Conservation (phyloP, 2,888 invertebrate species). For the Uloborus plumipes region DNA sequence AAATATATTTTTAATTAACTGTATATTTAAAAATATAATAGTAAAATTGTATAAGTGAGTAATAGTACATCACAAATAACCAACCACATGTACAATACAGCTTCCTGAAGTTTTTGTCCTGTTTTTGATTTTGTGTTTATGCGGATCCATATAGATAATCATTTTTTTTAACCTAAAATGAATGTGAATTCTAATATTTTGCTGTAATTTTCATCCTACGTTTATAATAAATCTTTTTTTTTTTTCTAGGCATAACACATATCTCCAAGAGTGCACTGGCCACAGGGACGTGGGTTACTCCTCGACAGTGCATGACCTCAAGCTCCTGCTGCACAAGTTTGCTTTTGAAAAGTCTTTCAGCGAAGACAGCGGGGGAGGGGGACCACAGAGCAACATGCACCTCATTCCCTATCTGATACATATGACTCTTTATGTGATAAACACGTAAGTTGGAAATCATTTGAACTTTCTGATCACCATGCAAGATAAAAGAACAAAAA, state of each 20-base stretch:
- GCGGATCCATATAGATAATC: no score
- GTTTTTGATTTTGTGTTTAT: no score
- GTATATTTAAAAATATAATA: no score
- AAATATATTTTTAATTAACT: no score
- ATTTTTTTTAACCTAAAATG: no score
- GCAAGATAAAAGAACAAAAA: no score
- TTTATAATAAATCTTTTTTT: background rate
- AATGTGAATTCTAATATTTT: no score
- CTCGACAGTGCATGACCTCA: slow-evolving; percentile 90
- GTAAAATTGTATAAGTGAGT: no score
- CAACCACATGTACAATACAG: no score
- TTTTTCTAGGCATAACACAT: slow-evolving; percentile 75
- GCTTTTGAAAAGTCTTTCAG: slow-evolving; percentile 96
- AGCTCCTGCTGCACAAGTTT: slow-evolving; percentile 88
- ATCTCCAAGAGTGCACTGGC: slow-evolving; percentile 73
- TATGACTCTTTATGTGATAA: slow-evolving; percentile 93
- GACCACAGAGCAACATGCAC: slow-evolving; percentile 97
- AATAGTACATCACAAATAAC: no score
- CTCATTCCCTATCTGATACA: slow-evolving; percentile 93
- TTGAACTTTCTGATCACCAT: background rate
- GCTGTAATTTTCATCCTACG: background rate
- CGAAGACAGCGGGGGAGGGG: slow-evolving; percentile 97
- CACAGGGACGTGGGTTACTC: slow-evolving; percentile 72
- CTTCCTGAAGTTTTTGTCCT: no score
- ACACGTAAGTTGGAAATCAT: slow-evolving; percentile 76